These are phyloP conservation scores for Acipenser oxyrinchus DNA, from an alignment of 2,797 vertebrate species.

Conservation along the genomic window DNA sequence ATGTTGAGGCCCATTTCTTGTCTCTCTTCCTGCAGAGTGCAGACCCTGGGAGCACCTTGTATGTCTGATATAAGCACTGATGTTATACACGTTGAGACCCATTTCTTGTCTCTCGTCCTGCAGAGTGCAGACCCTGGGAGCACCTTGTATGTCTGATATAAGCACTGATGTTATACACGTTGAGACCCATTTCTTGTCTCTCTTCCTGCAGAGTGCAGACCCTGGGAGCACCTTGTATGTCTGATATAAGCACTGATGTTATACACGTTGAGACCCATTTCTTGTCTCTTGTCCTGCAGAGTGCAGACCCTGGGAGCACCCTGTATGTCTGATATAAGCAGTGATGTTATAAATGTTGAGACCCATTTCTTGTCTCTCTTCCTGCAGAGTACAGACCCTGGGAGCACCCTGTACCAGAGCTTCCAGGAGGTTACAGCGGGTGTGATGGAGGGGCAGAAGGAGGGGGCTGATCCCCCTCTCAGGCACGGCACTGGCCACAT, in stretches of 20 bases:
- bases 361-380: too few species aligned
- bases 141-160: too few species aligned
- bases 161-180: too few species aligned
- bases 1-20: too few species aligned
- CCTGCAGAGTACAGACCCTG: conserved; percentile 79
- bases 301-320: conserved; percentile 59
- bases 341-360: too few species aligned
- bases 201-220: conserved; percentile 70
- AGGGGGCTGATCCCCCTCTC: conserved; percentile 44
- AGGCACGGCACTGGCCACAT: conserved; percentile 79
- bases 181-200: too few species aligned
- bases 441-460: conserved; percentile 64
- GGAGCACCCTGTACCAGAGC: conserved; percentile 68
- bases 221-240: conserved; percentile 30
- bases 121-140: conserved; percentile 76
- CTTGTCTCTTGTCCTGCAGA: conserved; percentile 49
- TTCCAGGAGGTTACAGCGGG: conserved; percentile 55
- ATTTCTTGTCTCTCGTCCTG: not conserved
- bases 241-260: too few species aligned
- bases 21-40: conserved; percentile 60
- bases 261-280: too few species aligned
- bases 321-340: too few species aligned
- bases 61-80: conserved; percentile 19
- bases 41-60: conserved; percentile 74
- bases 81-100: too few species aligned